Evolutionary conservation across 2,888 invertebrate species (phyloP), one percentile per base, ranked within the genome.

Genomic region (Achlya flavicornis): DNA sequence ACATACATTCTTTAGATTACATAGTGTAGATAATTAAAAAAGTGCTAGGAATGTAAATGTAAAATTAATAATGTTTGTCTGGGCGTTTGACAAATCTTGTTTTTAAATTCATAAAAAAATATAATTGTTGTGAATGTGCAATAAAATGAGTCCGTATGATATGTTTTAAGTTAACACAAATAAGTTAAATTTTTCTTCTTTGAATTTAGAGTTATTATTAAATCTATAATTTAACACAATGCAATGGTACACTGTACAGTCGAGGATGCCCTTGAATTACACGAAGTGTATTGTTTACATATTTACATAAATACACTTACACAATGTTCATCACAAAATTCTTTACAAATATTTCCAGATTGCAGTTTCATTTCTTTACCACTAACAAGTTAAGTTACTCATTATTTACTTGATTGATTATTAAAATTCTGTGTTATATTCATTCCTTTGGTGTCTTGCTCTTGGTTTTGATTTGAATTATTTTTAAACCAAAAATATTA

Each of bases 361-460:
- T 26, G 26, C 26, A 26, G 26, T 26, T 26, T 26, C 26, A 1
- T 26, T 26, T 26, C 26, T 26, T 26, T 26, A 26, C 26, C 26
- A 26, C 26, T 26, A 26, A 26, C 26, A 26, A 26, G 26, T 7
- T 41, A 10, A 19, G 10, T 19, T 53, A 19, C 19, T 53, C 60
- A 64, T 57, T 61, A 48, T 68, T 64, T 26, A 57, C n/a, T 67
- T 64, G 38, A 43, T 60, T 12, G 41, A 0, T 38, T 58, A 35
- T 33, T 6, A 58, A 58, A n/a, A 12, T 69, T 62, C 59, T 69
- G 65, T 70, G 64, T 71, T 66, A 67, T 62, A 65, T 74, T 73
- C 78, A 78, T 78, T 78, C 79, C 78, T 71, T 71, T 71, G 64
- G 65, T 66, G 32, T 68, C 68, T 65, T 60, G 48, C 69, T 78